Conservation (phyloP, 2,113 vertebrate species). For the Oenanthe melanoleuca region DNA sequence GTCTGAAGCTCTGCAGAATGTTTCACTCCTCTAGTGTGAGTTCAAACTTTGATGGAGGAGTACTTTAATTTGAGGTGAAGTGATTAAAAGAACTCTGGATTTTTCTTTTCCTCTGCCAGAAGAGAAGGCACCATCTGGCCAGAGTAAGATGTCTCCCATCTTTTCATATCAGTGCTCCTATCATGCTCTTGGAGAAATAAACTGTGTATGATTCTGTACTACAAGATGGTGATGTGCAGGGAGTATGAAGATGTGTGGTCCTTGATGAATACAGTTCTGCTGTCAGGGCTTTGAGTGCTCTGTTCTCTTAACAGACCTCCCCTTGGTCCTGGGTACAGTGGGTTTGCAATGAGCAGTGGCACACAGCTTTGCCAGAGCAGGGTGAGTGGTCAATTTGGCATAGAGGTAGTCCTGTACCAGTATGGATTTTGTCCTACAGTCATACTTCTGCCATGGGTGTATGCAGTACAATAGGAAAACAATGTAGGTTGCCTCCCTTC, state of each 20-base stretch:
- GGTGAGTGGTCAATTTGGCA: rapidly evolving
- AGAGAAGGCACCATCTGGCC: not conserved
- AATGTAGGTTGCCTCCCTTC: not conserved
- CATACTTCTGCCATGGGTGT: not conserved
- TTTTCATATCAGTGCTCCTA: not conserved
- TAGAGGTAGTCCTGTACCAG: not conserved
- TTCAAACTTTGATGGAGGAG: slow-evolving; percentile 4
- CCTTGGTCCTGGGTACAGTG: not conserved
- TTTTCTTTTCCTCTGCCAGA: not conserved
- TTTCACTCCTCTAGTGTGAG: not conserved
- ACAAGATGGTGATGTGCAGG: not conserved
- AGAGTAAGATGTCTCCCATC: not conserved
- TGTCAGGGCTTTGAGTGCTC: not conserved
- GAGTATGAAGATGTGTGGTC: not conserved
- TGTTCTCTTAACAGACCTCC: not conserved
- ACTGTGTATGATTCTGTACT: not conserved
- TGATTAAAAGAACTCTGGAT: not conserved
- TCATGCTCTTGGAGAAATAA: not conserved
- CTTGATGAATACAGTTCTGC: not conserved
- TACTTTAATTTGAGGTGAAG: not conserved
- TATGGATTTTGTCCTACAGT: not conserved
- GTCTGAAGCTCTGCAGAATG: not conserved
- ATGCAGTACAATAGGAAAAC: not conserved
- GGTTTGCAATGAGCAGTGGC: not conserved
- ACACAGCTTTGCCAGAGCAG: not conserved